Evolutionary conservation across 2,888 invertebrate species (phyloP).

Genomic region (Caenorhabditis becei): DNA sequence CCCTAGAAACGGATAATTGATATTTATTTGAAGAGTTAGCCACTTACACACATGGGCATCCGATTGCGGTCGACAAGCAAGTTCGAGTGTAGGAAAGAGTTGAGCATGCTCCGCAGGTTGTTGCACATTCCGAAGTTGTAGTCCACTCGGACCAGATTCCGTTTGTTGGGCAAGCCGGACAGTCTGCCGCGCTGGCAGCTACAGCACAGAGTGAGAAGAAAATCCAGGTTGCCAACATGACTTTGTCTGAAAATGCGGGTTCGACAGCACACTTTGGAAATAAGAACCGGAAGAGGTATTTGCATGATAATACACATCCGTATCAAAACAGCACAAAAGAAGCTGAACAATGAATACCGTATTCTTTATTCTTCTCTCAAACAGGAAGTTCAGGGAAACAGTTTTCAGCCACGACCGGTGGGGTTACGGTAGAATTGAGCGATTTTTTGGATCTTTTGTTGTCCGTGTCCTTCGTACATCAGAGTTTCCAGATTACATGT

Average conservation of each 20-base stretch:
- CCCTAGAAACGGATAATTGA: constrained; percentile 11
- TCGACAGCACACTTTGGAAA: background rate
- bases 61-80: constrained; percentile 25
- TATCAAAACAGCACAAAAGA: background rate
- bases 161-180: constrained; percentile 26
- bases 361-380: background rate
- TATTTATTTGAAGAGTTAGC: background rate
- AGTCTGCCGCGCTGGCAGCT: background rate
- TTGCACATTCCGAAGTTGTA: constrained; percentile 20
- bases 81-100: constrained; percentile 23
- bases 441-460: background rate
- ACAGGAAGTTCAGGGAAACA: background rate
- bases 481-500: background rate
- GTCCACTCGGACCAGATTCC: constrained; percentile 52
- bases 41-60: constrained; percentile 37
- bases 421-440: constrained; percentile 8
- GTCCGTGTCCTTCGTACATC: background rate
- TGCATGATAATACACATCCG: background rate
- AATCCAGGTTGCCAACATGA: background rate
- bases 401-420: background rate
- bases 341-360: background rate
- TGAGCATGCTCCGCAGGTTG: constrained; percentile 45
- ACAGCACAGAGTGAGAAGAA: background rate
- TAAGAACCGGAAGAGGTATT: background rate
- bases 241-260: background rate